Conservation (phyloP, 2,113 vertebrate genomes). For the Pachyramphus minor region DNA sequence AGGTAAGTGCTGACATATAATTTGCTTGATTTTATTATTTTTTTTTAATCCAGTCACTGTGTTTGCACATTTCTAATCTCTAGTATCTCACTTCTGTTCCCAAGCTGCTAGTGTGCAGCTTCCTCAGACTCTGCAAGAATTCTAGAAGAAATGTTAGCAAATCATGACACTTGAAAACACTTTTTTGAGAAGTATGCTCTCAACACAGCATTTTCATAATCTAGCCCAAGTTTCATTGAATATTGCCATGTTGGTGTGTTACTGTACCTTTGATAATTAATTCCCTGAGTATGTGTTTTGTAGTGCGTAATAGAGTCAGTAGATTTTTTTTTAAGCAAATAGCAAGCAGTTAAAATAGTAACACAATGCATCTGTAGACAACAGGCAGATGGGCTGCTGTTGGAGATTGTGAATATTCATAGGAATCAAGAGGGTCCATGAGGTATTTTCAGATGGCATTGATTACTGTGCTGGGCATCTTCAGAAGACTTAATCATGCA, state of each 20-base stretch:
- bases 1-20: background rate
- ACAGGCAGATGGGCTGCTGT: background rate
- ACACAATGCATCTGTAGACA: background rate
- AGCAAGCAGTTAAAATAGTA: background rate
- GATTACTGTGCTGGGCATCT: background rate
- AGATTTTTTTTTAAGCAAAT: background rate
- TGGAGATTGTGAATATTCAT: background rate
- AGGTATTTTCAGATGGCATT: background rate
- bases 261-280: background rate
- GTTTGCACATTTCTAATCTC: background rate
- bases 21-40: background rate
- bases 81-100: background rate
- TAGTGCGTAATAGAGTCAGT: background rate
- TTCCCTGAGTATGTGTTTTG: background rate
- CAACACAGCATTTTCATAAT: background rate
- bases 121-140: background rate
- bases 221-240: background rate
- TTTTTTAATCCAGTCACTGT: background rate
- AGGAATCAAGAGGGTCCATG: background rate
- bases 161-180: background rate
- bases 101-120: background rate
- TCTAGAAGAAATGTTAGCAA: background rate
- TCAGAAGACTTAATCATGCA: background rate
- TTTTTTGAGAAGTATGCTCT: background rate
- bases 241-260: background rate